Conservation (phyloP, 2,113 vertebrate genomes). For the Chamaetylas fuelleborni region DNA sequence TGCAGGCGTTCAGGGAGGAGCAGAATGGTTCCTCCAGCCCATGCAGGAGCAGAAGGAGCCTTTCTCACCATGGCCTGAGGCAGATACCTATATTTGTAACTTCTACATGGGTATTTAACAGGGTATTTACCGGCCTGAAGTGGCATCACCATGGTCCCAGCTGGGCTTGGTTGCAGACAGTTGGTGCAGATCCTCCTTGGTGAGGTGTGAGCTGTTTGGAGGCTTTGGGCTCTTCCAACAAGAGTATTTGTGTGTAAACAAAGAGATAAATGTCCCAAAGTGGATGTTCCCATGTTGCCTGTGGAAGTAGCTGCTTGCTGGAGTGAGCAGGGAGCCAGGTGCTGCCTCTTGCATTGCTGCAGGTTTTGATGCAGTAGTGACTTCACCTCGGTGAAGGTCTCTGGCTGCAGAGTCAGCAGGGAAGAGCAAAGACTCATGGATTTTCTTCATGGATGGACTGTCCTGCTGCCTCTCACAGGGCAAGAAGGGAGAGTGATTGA, state of each 20-base stretch:
- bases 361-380: background rate
- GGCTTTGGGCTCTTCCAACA: background rate
- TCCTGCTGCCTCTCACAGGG: background rate
- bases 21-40: background rate
- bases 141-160: background rate
- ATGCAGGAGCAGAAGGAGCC: background rate
- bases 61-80: background rate
- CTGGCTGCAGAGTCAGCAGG: background rate
- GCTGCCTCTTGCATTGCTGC: background rate
- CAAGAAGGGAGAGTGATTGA: background rate
- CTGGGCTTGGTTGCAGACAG: fast-evolving
- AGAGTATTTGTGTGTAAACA: background rate
- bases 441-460: background rate
- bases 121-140: background rate
- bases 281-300: fast-evolving
- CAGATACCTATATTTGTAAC: background rate
- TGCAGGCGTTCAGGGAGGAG: background rate
- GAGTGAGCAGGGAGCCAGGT: background rate
- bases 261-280: background rate
- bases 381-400: background rate
- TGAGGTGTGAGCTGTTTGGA: background rate
- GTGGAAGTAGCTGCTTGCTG: background rate
- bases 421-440: background rate
- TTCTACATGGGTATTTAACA: background rate
- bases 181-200: background rate